Percentiles rank a stretch among this genome's conserved stretches.
Conservation (phyloP, 2,888 invertebrate species). For the Capitulum mitella region DNA sequence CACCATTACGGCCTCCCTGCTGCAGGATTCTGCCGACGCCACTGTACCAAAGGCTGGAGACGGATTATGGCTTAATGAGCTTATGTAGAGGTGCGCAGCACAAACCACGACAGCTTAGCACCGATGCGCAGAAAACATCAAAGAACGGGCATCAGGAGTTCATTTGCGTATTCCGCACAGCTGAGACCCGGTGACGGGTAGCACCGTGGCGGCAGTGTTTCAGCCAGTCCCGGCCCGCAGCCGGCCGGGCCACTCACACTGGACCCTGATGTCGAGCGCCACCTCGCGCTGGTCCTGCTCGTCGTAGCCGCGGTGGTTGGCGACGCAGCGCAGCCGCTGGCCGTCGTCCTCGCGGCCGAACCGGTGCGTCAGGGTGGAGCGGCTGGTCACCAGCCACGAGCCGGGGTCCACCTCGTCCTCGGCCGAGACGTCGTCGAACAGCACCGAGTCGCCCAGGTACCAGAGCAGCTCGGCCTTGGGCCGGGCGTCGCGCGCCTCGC, state of each 20-base stretch:
- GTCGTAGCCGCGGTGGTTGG: not conserved
- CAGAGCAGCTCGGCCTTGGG: constrained; percentile 5
- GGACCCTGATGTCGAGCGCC: not conserved
- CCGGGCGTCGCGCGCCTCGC: constrained; percentile 24
- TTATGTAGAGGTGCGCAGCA: no score
- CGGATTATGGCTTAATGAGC: no score
- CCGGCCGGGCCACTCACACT: not conserved
- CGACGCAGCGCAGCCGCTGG: not conserved
- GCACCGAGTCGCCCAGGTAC: not conserved
- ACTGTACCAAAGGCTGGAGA: no score
- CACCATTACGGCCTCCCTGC: no score
- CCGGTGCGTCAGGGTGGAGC: not conserved
- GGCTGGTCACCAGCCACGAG: not conserved
- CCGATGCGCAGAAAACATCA: no score
- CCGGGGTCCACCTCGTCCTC: not conserved
- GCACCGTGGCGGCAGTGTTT: no score
- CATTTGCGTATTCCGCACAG: no score
- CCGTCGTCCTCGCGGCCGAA: not conserved
- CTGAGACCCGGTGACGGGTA: no score
- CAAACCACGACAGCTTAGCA: no score
- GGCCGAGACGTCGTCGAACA: not conserved
- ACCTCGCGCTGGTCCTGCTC: not conserved
- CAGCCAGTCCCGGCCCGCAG: no score
- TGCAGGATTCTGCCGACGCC: no score
- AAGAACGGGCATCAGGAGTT: no score